phyloP scores from a whole-genome alignment of 2,888 invertebrate species.

The Carterocephalus palaemon region DNA sequence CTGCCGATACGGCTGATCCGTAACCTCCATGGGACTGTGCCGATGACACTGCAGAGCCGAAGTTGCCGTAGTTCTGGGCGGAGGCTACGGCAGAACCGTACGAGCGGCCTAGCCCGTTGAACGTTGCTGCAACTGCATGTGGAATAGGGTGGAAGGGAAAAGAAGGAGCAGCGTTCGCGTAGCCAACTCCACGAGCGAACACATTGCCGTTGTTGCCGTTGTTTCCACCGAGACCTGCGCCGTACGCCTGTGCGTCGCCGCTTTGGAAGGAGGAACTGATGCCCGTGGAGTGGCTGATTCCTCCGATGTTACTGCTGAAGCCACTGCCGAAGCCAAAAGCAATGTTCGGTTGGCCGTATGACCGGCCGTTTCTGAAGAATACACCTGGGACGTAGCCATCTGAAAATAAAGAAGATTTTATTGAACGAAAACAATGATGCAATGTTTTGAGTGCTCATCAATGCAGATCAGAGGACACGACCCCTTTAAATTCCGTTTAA shows the following conservation, averaged over 20 bases:
- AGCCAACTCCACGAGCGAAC: slow-evolving; percentile 55
- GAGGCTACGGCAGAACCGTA: slow-evolving; percentile 43
- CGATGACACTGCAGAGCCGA: slow-evolving; percentile 46
- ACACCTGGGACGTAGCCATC: slow-evolving; percentile 39
- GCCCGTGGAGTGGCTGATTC: slow-evolving; percentile 59
- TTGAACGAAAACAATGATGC: no score
- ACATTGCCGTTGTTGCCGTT: slow-evolving; percentile 36
- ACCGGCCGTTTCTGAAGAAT: slow-evolving; percentile 47
- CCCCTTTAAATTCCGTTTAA: no score
- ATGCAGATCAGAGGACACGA: no score
- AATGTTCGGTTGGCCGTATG: slow-evolving; percentile 57
- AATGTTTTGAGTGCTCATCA: no score
- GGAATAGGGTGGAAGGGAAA: slow-evolving; percentile 30
- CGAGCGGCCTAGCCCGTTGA: slow-evolving; percentile 37
- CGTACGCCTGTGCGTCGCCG: slow-evolving; percentile 57
- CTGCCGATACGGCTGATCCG: slow-evolving; percentile 41
- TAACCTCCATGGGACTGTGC: slow-evolving; percentile 49
- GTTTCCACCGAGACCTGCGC: slow-evolving; percentile 45
- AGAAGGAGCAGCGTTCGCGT: slow-evolving; percentile 47
- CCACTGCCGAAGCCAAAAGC: slow-evolving; percentile 67
- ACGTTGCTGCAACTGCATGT: slow-evolving; percentile 31
- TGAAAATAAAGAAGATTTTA: no score
- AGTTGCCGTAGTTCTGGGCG: slow-evolving; percentile 50
- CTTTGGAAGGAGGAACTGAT: slow-evolving; percentile 56
- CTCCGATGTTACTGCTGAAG: slow-evolving; percentile 65